phyloP scores from a whole-genome alignment of 2,797 vertebrate genomes.

The Pteronotus mesoamericanus region DNA sequence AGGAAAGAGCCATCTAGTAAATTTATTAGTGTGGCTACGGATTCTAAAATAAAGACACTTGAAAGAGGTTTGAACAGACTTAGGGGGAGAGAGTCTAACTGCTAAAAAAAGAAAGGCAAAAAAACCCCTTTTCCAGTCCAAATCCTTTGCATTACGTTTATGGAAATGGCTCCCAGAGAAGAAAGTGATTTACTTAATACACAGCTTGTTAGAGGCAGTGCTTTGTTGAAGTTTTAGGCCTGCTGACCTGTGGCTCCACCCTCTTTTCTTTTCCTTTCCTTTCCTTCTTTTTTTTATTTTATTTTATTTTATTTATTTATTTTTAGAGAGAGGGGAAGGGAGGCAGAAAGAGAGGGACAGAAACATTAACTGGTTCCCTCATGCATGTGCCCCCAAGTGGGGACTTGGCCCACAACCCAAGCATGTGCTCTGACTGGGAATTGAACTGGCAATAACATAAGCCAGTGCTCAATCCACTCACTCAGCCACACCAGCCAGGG shows the following conservation, averaged over 20 bases:
- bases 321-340: no score
- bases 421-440: no score
- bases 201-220: background rate
- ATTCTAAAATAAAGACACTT: constrained; percentile 32
- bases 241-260: background rate
- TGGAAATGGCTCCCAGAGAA: background rate
- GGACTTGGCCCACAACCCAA: no score
- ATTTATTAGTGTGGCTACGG: background rate
- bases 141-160: background rate
- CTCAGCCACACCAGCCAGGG: no score
- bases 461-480: no score
- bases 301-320: no score
- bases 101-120: background rate
- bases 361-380: no score
- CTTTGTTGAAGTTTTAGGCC: background rate
- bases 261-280: background rate
- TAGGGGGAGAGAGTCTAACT: background rate
- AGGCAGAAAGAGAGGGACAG: no score
- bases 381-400: no score
- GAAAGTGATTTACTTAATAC: background rate
- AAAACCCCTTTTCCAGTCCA: background rate
- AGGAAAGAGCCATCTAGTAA: background rate
- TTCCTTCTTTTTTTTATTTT: no score
- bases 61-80: constrained; percentile 13
- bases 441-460: no score